phyloP scores from a whole-genome alignment of 2,797 vertebrate species.

The Malacoctenus gilli region DNA sequence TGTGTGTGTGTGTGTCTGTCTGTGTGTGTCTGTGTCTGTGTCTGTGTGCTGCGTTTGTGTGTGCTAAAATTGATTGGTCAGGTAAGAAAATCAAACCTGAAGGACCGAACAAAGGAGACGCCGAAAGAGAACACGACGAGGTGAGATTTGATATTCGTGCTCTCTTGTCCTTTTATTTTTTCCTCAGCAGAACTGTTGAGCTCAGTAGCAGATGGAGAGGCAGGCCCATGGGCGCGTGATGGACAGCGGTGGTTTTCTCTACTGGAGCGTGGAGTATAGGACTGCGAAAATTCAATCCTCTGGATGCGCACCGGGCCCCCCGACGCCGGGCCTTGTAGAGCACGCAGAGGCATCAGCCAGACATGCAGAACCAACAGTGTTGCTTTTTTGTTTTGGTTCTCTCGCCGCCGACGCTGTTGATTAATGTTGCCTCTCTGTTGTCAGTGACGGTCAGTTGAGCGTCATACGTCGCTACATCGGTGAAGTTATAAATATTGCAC shows the following conservation, averaged over 20 bases:
- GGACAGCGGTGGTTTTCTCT: constrained; percentile 1
- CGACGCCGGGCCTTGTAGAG: too few species aligned
- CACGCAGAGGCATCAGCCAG: too few species aligned
- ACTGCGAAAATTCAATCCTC: background rate
- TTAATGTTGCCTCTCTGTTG: too few species aligned
- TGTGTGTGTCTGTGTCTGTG: background rate
- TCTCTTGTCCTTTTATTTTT: constrained; percentile 1
- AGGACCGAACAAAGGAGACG: constrained; percentile 2
- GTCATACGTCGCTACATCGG: too few species aligned
- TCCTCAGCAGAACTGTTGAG: background rate
- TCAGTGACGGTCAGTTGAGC: too few species aligned
- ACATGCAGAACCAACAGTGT: background rate
- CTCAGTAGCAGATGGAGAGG: constrained; percentile 7
- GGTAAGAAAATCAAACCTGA: constrained; percentile 7
- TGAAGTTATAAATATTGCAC: too few species aligned
- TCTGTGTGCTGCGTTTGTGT: background rate
- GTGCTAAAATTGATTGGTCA: constrained; percentile 8
- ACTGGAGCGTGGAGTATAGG: background rate
- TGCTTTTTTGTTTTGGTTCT: too few species aligned
- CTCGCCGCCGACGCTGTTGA: background rate
- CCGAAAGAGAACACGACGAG: background rate
- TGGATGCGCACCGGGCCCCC: background rate
- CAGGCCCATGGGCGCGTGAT: background rate
- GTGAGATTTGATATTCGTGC: background rate
- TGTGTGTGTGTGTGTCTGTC: background rate